A percentile compares a stretch with the other conserved stretches of the same genome.
Conservation (phyloP, 2,113 vertebrate species). For the Salvator merianae region DNA sequence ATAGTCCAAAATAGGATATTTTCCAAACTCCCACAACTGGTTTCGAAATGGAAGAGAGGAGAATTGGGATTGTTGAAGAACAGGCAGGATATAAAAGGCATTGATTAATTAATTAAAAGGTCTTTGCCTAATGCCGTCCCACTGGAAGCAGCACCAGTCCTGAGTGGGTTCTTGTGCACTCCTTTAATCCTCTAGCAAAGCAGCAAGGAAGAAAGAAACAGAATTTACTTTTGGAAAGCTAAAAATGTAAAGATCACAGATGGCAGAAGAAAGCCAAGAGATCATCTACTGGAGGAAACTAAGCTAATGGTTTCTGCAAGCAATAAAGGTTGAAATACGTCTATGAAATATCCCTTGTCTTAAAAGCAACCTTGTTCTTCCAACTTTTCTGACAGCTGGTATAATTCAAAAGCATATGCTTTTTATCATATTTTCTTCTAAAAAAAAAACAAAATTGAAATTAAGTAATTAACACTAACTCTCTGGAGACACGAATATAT, state of each 20-base stretch:
- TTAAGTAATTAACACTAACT: constrained; percentile 65
- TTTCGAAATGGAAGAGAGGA: no score
- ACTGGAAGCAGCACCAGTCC: no score
- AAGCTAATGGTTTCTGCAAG: not conserved
- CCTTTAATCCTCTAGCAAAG: no score
- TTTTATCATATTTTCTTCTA: constrained; percentile 51
- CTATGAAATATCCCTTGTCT: constrained; percentile 54
- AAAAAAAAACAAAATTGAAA: constrained; percentile 71
- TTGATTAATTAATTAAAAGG: no score
- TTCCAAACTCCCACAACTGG: no score
- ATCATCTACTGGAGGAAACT: constrained; percentile 44
- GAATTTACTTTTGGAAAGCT: not conserved
- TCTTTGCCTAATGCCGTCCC: no score
- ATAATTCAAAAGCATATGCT: constrained; percentile 63
- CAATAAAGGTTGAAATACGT: constrained; percentile 39
- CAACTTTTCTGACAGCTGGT: constrained; percentile 71
- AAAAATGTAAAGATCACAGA: not conserved
- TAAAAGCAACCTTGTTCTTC: constrained; percentile 42
- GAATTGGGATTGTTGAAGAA: no score
- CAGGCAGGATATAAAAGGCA: no score
- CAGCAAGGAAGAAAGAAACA: not conserved
- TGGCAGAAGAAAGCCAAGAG: constrained; percentile 34
- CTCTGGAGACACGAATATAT: constrained; percentile 54
- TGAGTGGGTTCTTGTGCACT: no score
- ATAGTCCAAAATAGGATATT: no score